phyloP scores from a whole-genome alignment of 2,888 invertebrate species.

The Arrhopalites spinosus region DNA sequence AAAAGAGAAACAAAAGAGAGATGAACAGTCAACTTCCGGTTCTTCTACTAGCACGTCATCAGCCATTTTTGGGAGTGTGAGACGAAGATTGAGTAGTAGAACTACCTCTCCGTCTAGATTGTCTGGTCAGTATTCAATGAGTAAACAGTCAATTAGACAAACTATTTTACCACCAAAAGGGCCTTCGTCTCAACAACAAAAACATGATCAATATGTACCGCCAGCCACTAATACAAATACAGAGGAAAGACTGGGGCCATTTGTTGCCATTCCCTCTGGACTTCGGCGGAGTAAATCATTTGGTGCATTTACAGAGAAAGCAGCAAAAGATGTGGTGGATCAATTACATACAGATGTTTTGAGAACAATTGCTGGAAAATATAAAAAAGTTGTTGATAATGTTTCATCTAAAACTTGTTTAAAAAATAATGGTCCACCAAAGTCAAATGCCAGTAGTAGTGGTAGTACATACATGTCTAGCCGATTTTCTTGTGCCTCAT shows the following conservation, averaged over 20 bases:
- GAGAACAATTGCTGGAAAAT: constrained; percentile 30
- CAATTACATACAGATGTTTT: constrained; percentile 46
- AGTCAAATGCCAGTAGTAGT: no score
- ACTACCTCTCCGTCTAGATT: neutral
- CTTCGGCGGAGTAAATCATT: constrained; percentile 47
- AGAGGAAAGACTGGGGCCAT: constrained; percentile 3
- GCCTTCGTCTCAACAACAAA: constrained; percentile 5
- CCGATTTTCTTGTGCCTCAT: neutral
- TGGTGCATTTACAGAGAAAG: constrained; percentile 53
- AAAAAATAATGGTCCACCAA: neutral
- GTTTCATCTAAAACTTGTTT: neutral
- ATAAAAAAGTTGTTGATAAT: neutral
- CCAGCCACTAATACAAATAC: neutral
- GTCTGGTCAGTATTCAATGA: constrained; percentile 47
- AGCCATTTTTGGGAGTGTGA: neutral
- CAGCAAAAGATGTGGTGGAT: constrained; percentile 44
- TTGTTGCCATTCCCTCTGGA: constrained; percentile 30
- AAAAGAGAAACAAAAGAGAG: constrained; percentile 1
- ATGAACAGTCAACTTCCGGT: constrained; percentile 16
- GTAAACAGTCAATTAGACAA: constrained; percentile 45
- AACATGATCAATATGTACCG: neutral
- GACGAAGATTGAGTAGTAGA: neutral
- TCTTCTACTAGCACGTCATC: constrained; percentile 23
- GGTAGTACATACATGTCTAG: neutral
- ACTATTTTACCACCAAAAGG: no score